Conservation (phyloP, 1,140 invertebrate species). For the Batillaria attramentaria region DNA sequence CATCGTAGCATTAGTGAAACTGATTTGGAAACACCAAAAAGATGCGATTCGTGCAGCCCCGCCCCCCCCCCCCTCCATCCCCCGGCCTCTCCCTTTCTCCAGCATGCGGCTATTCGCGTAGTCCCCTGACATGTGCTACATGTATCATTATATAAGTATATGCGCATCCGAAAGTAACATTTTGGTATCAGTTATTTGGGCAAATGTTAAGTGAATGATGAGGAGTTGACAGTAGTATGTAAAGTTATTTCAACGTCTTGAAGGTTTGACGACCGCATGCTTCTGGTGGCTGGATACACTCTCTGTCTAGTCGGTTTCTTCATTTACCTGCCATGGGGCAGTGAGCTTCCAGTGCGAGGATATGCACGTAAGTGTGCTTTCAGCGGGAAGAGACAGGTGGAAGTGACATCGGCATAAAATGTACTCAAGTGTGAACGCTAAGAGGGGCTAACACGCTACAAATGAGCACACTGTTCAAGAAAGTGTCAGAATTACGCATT, state of each 20-base stretch:
- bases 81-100: too few relatives aligned
- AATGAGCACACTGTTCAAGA: neutral
- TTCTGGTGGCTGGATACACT: slow-evolving; percentile 87
- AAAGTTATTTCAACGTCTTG: slow-evolving; percentile 31
- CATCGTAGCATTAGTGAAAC: neutral
- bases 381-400: too few relatives aligned
- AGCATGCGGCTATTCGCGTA: neutral
- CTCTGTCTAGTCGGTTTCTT: slow-evolving; percentile 83
- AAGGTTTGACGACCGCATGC: slow-evolving; percentile 73
- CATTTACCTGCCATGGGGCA: slow-evolving; percentile 84
- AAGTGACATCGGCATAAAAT: neutral
- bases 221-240: neutral
- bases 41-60: too few relatives aligned
- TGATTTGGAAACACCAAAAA: too few relatives aligned
- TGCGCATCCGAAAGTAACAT: neutral
- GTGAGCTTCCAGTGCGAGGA: slow-evolving; percentile 76
- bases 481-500: neutral
- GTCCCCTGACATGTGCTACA: neutral
- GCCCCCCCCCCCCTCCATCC: too few relatives aligned
- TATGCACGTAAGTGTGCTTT: slow-evolving; percentile 46
- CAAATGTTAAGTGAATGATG: neutral
- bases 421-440: neutral
- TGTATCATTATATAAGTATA: neutral
- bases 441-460: neutral
- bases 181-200: neutral